Base-by-base conservation (phyloP, 2,888 invertebrate species). In the Cataglyphis albicans region DNA sequence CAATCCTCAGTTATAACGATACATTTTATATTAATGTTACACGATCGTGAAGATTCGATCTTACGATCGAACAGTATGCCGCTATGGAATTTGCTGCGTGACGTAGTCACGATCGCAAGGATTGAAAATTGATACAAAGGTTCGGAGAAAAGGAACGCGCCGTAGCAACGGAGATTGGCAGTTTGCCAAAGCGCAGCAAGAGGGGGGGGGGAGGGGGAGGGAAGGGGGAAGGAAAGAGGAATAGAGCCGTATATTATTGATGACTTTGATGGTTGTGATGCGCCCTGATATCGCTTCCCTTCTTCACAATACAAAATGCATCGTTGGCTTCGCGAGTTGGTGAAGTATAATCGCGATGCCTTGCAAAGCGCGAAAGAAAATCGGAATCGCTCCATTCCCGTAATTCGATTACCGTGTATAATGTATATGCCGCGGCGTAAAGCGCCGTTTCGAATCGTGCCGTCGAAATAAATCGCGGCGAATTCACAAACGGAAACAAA, bases 221-320 rank as follows among this genome's bases (percentile, higher is more conserved):
- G 68, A 68, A 82, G 82, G 70, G 73, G 41, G 72, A 73, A 68
- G 83, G 82, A 59, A 67, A 73, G 35, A 68, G 78, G 75, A 84
- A 84, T 85, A 82, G 84, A 72, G 41, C 70, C 70, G 72, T 90
- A 82, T 80, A 89, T 90, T 87, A 90, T 87, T 82, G 86, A 86
- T 76, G 86, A 86, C 84, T 88, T 52, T 52, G 52, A 52, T 83
- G 25, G 84, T 88, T 85, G 74, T 85, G 87, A 88, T 84, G 83
- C 83, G 55, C 81, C 83, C 32, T 35, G 32, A 76, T 85, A 81
- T 70, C 74, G 55, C 21, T 78, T 29, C 29, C 70, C 57, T 64
- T 74, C 78, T 68, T 78, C 70, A 32, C 70, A 32, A 78, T 68
- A 59, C 59, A 68, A 78, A 44, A 68, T 78, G 70, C 78, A 68